Evolutionary conservation across 2,797 vertebrate genomes (phyloP), one percentile per base, ranked within the genome.

Genomic region (Gobio occitaniae): DNA sequence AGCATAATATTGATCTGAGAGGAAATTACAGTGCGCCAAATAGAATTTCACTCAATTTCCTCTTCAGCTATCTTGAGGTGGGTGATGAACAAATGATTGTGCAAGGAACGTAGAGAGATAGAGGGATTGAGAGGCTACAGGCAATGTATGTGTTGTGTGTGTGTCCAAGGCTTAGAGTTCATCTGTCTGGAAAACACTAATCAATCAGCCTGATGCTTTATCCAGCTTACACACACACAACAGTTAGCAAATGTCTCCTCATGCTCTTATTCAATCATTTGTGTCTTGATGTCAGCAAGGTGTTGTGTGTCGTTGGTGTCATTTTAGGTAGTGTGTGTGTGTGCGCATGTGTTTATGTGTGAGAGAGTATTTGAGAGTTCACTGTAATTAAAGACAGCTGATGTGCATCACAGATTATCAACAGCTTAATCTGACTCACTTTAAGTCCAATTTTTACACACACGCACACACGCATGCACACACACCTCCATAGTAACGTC

Each of bases 31-130:
- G 36, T 78, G 70, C 36, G 47, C 76, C 59, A 86, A 88, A 87
- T 83, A 84, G 56, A 90, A 89, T 89, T 89, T 78, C 52, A 77
- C 68, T 77, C 81, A 65, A 87, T 90, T 89, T 88, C 83, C 88
- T 89, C 70, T 72, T 86, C 76, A 68, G 63, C 65, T 81, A 72
- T 74, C 63, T 69, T 63, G 68, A 70, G 21, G 56, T 17, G 47
- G 19, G 29, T 36, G 44, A 76, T 54, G 25, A 86, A 21, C 15
- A 72, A 69, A 50, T 29, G 11, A 88, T 69, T 17, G 38, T 17
- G 59, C 29, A 38, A 61, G 59, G 16, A 41, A 80, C 36, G 21
- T 9, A 84, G 13, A 82, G 47, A 78, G 52, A 81, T 38, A 63
- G 38, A 61, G 54, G n/a, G 38, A 79, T 61, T 74, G 79, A 88